Percentiles rank a stretch among this genome's conserved stretches.
phyloP scores from a whole-genome alignment of 2,113 vertebrate species.

The Chrysemys picta region DNA sequence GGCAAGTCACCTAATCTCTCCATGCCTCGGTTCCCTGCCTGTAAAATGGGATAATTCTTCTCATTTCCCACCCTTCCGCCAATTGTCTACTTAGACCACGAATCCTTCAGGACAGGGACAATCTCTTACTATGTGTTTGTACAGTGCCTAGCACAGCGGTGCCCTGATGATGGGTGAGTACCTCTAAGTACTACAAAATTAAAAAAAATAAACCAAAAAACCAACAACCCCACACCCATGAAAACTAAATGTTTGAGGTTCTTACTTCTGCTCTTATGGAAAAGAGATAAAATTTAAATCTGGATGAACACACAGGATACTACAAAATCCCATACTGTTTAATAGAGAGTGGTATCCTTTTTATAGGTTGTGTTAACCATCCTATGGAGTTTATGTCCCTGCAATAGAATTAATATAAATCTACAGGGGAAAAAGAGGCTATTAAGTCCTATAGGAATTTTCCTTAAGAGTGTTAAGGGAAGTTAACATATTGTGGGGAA shows the following conservation, averaged over 20 bases:
- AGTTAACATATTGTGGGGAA: not conserved
- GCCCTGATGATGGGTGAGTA: not conserved
- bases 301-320: not conserved
- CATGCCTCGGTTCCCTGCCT: not conserved
- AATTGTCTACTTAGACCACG: not conserved
- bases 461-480: not conserved
- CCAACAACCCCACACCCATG: too few relatives aligned
- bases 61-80: not conserved
- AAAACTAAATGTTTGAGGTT: not conserved
- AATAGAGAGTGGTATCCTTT: not conserved
- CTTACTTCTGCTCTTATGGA: not conserved
- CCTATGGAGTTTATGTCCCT: not conserved
- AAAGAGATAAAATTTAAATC: not conserved
- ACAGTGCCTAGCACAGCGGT: not conserved
- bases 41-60: not conserved
- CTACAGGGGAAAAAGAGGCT: not conserved
- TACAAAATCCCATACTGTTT: not conserved
- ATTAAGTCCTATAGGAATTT: not conserved
- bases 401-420: not conserved
- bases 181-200: not conserved
- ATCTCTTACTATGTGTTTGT: not conserved
- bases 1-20: not conserved
- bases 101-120: not conserved
- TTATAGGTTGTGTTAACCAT: not conserved
- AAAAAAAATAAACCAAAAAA: too few relatives aligned